Percentiles rank a stretch among this genome's conserved stretches.
Evolutionary conservation across 2,888 invertebrate genomes (phyloP).

Genomic region (Timandra comae): DNA sequence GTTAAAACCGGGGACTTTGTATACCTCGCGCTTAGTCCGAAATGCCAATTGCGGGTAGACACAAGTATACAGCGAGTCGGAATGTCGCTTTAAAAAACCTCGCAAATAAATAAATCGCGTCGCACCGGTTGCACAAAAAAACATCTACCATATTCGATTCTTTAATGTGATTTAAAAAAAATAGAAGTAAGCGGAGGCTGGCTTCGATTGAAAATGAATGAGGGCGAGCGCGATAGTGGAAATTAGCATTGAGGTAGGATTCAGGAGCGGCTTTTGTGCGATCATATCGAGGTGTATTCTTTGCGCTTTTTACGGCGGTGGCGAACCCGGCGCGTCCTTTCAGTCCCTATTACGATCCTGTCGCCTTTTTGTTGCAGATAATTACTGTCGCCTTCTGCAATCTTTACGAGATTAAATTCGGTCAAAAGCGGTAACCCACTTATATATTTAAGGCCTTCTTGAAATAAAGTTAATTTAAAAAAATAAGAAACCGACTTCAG

Average conservation of each 20-base stretch:
- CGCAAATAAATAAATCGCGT: conserved; percentile 76
- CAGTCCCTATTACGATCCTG: conserved; percentile 65
- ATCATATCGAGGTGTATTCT: conserved; percentile 77
- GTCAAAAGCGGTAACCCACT: conserved; percentile 22
- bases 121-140: conserved; percentile 68
- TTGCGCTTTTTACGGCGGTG: conserved; percentile 73
- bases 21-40: conserved; percentile 73
- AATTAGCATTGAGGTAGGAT: conserved; percentile 77
- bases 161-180: conserved; percentile 75
- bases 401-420: conserved; percentile 22
- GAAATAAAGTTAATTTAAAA: too few species aligned
- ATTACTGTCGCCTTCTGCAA: conserved; percentile 54
- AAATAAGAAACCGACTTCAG: too few species aligned
- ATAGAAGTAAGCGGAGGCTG: conserved; percentile 68
- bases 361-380: conserved; percentile 68
- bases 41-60: conserved; percentile 77
- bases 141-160: conserved; percentile 74
- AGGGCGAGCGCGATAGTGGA: conserved; percentile 76
- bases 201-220: conserved; percentile 77
- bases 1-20: conserved; percentile 74
- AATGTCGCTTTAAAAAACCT: conserved; percentile 75
- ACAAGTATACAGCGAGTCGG: conserved; percentile 75
- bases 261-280: conserved; percentile 76
- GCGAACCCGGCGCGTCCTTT: conserved; percentile 54
- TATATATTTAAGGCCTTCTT: too few species aligned